phyloP scores from a whole-genome alignment of 2,113 vertebrate species.

The Cyrtonyx montezumae region DNA sequence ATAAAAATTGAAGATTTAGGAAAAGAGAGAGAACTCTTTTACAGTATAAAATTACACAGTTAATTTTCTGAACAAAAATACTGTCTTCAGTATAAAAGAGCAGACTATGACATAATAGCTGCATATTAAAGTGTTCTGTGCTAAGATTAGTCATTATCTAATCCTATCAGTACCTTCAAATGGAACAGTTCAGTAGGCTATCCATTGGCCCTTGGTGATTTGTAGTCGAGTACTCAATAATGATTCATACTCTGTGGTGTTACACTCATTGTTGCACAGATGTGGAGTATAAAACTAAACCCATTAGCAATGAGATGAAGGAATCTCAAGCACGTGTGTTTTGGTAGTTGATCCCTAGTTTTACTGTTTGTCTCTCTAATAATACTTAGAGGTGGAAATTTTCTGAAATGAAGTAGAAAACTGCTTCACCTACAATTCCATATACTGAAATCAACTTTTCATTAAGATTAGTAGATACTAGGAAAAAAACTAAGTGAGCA shows the following conservation, averaged over 20 bases:
- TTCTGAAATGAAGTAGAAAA: not conserved
- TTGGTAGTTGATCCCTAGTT: not conserved
- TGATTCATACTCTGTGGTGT: not conserved
- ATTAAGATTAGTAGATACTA: not conserved
- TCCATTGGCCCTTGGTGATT: not conserved
- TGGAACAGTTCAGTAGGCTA: not conserved
- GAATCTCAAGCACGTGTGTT: not conserved
- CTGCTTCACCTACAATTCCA: not conserved
- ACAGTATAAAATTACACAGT: not conserved
- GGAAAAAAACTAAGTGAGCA: not conserved
- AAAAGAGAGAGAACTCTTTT: not conserved
- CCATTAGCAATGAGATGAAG: not conserved
- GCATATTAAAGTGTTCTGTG: not conserved
- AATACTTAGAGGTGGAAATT: not conserved
- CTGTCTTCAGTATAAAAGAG: not conserved
- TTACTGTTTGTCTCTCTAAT: not conserved
- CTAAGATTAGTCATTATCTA: not conserved
- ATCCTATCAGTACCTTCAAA: not conserved
- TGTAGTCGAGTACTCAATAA: not conserved
- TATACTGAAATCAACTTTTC: not conserved
- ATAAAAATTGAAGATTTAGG: not conserved
- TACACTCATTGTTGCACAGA: not conserved
- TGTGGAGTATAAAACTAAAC: not conserved
- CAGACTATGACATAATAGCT: not conserved
- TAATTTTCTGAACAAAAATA: not conserved